Conservation (phyloP, 2,113 vertebrate genomes). For the Chloebia gouldiae region DNA sequence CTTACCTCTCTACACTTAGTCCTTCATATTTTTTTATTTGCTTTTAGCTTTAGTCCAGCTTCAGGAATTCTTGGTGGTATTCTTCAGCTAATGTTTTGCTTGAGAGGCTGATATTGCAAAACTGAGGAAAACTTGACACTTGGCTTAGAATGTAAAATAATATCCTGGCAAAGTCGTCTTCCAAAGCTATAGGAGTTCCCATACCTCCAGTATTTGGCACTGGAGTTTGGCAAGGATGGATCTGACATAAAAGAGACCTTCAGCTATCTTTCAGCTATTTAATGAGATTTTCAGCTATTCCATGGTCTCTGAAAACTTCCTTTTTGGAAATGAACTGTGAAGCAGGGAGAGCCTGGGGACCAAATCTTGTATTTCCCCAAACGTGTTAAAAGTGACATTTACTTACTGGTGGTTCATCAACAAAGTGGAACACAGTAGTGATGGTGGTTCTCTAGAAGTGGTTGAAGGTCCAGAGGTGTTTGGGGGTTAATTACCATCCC, state of each 20-base stretch:
- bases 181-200: background rate
- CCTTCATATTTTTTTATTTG: background rate
- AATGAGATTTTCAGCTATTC: background rate
- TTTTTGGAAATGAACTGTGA: background rate
- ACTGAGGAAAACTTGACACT: background rate
- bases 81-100: background rate
- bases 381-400: background rate
- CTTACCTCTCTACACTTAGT: background rate
- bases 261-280: background rate
- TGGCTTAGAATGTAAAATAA: background rate
- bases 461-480: background rate
- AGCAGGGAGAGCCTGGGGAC: too few species aligned
- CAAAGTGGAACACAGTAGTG: background rate
- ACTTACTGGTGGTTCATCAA: background rate
- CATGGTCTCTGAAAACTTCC: background rate
- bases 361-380: background rate
- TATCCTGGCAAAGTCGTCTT: background rate
- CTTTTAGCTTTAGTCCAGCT: background rate
- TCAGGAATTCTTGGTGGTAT: background rate
- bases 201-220: background rate
- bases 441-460: background rate
- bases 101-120: background rate
- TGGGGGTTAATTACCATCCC: background rate
- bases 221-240: background rate
- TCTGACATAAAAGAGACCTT: background rate